Base-by-base conservation (phyloP, 2,888 invertebrate species). In the Sinhomidia bicolor region DNA sequence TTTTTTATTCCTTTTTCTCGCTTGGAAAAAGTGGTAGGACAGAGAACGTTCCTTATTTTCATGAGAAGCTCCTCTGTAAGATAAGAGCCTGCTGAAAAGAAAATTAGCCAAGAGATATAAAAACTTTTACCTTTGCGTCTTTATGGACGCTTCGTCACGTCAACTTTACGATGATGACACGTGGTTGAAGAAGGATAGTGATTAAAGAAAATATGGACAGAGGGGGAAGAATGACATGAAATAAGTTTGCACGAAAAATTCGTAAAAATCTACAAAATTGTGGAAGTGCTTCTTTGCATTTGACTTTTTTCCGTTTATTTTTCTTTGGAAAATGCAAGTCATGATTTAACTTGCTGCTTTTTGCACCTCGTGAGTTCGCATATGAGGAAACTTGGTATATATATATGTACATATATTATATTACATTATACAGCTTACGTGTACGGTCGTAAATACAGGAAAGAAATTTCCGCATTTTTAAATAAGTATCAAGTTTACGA, bases 91-190 rank as follows among this genome's bases (percentile, higher is more conserved):
- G 60, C 9, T 4, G 54, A 51, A 76, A 76, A 7, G 20, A 51
- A 51, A 76, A 51, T 44, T 71, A 20, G 23, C 29, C 5, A 29
- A 12, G 62, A n/a, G 6, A 29, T 62, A 32, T 29, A 62, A 29
- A 1, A 32, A 29, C 9, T 14, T n/a, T 17, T n/a, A 54, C 17
- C 57, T 44, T 57, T 71, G 0, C 36, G 20, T 47, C 76, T 44
- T 84, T 84, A 60, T 84, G 62, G 84, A 76, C 84, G 76, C 76
- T 76, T 76, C 84, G 44, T 76, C 74, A 76, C 44, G 44, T 62
- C 47, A 76, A 32, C 12, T 29, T 4, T 32, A 32, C n/a, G 9
- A 47, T 47, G 2, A 47, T 47, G 10, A 12, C 12, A 47, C n/a
- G n/a, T 47, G 44, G 47, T 47, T n/a, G n/a, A n/a, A n/a, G n/a